phyloP scores from a whole-genome alignment of 2,888 invertebrate species.

The Phaonia tiefii region DNA sequence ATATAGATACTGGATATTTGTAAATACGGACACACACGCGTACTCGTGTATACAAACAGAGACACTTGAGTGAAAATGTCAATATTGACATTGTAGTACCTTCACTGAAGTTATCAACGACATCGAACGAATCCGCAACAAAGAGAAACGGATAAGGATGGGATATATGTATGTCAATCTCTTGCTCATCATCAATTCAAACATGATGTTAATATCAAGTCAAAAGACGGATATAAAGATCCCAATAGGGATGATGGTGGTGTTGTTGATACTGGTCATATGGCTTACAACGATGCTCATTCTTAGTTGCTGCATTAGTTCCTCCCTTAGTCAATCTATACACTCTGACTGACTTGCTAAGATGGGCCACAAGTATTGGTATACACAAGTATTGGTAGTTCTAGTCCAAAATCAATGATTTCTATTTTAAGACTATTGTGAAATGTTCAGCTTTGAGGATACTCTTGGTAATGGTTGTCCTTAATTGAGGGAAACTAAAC shows the following conservation, averaged over 20 bases:
- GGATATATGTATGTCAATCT: too few species aligned
- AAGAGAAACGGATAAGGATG: too few species aligned
- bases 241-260: background rate
- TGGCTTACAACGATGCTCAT: background rate
- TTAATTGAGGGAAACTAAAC: background rate
- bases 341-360: background rate
- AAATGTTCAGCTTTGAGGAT: constrained; percentile 2
- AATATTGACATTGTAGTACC: constrained; percentile 35
- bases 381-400: too few species aligned
- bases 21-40: background rate
- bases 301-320: constrained; percentile 39
- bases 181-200: background rate
- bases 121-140: background rate
- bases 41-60: background rate
- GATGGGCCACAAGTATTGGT: too few species aligned
- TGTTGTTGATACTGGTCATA: background rate
- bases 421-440: background rate
- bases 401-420: background rate
- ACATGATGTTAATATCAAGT: constrained; percentile 13
- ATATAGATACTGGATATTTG: too few species aligned
- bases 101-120: constrained; percentile 28
- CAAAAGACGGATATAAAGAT: constrained; percentile 1
- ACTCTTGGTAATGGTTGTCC: background rate
- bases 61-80: constrained; percentile 37
- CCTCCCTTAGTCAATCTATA: background rate